phyloP scores from a whole-genome alignment of 2,113 vertebrate genomes.

The Rattus rattus region DNA sequence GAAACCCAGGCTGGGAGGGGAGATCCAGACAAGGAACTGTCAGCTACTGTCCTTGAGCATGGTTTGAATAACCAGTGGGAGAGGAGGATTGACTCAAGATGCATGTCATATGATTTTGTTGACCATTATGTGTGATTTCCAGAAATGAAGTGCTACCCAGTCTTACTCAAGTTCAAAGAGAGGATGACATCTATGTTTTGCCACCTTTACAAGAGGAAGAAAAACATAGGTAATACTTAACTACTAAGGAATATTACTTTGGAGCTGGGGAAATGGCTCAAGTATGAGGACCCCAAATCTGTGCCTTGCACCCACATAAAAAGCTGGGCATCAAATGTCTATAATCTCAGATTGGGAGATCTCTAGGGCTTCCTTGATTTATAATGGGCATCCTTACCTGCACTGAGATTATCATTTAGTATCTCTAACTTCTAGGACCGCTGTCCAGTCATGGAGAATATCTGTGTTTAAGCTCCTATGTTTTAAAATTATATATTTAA shows the following conservation, averaged over 20 bases:
- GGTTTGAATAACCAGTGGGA: neutral
- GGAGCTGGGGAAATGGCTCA: neutral
- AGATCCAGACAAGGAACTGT: neutral
- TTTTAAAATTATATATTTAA: neutral
- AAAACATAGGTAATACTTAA: slow-evolving; percentile 88
- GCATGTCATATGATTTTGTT: neutral
- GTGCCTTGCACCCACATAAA: neutral
- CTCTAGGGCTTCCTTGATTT: neutral
- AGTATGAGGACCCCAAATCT: neutral
- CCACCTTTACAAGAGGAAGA: slow-evolving; percentile 91
- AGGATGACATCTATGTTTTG: slow-evolving; percentile 93
- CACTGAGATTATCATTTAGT: neutral
- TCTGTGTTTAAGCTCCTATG: neutral
- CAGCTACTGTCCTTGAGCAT: neutral
- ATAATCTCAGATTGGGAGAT: neutral
- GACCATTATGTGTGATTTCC: slow-evolving; percentile 39
- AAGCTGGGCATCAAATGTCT: neutral
- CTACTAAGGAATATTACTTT: neutral
- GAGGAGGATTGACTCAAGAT: neutral
- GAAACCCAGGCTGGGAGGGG: neutral
- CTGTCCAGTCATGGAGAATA: neutral
- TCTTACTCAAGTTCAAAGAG: slow-evolving; percentile 90
- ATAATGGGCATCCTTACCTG: too few species aligned
- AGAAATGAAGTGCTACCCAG: slow-evolving; percentile 92
- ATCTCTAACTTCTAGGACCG: neutral